Evolutionary conservation across 2,797 vertebrate species (phyloP), one percentile per base, ranked within the genome.

Genomic region (Microcaecilia unicolor): DNA sequence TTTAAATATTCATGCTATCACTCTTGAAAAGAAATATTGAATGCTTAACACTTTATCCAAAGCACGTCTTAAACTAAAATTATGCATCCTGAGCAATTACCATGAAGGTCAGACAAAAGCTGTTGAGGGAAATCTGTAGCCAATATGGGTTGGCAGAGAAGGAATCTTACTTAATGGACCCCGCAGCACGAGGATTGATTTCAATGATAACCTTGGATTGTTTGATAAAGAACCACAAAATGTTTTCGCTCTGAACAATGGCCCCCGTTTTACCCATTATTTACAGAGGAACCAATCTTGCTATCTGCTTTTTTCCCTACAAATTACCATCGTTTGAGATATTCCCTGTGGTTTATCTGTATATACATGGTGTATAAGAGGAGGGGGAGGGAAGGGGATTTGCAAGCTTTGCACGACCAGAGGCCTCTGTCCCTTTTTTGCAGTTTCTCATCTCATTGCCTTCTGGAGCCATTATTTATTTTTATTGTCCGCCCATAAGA

Each of bases 31-130:
- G 19, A 39, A 54, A 51, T 12, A 5, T 23, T 10, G 5, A 44
- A 18, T 26, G 7, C 5, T 7, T 3, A 41, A 19, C 12, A 12
- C 3, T 31, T 40, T 17, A 4, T 40, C 39, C 13, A 9, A 6
- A 39, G 34, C 39, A 34, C n/a, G n/a, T 28, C n/a, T 44, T 35
- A 56, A 44, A 58, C 31, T 20, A 23, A 18, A 43, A 30, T 55
- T 54, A 25, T 14, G 51, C 34, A 47, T 51, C 48, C 48, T 24
- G 24, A 25, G 12, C 25, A 58, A 36, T 39, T 53, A 51, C 12
- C 8, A 9, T 15, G 16, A 45, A 45, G 28, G 37, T 64, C 50
- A 58, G 31, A 51, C 19, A 37, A 27, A 49, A 41, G 6, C 28
- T 29, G 6, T 23, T 46, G 37, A 60, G 25, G 34, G 11, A 38